phyloP scores from a whole-genome alignment of 1,140 invertebrate species.

The Drosophila navojoa region DNA sequence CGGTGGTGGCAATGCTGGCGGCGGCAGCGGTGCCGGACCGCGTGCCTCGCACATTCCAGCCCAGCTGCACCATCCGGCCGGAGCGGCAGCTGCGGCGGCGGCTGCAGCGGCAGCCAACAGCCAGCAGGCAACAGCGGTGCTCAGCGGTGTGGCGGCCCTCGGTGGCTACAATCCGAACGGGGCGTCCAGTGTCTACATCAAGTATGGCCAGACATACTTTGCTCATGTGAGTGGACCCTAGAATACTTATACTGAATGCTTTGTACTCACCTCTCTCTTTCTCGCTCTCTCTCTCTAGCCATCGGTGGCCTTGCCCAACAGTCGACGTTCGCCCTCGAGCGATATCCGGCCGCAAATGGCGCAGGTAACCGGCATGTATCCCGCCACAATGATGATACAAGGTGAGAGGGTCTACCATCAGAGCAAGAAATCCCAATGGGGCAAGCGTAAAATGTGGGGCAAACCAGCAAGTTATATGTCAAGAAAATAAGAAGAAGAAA shows the following conservation, averaged over 20 bases:
- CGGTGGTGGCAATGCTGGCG: conserved; percentile 39
- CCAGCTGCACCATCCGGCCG: conserved; percentile 74
- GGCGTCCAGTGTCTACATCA: conserved; percentile 79
- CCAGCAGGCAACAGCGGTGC: conserved; percentile 65
- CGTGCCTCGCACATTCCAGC: conserved; percentile 81
- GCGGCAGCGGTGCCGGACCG: conserved; percentile 46
- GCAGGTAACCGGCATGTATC: conserved; percentile 81
- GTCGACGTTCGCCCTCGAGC: conserved; percentile 78
- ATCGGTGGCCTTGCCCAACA: conserved; percentile 82
- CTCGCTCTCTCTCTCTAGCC: conserved; percentile 51
- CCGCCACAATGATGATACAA: conserved; percentile 83
- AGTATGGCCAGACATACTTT: conserved; percentile 83
- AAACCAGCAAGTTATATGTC: too few species aligned
- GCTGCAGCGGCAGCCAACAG: conserved; percentile 57
- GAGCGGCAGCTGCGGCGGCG: conserved; percentile 57
- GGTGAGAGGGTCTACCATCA: conserved; percentile 38
- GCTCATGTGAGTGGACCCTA: conserved; percentile 71
- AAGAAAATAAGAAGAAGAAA: too few species aligned
- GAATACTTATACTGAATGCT: not conserved
- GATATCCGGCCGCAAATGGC: conserved; percentile 82
- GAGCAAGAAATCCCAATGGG: not conserved
- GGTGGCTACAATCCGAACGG: conserved; percentile 78
- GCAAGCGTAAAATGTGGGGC: not conserved
- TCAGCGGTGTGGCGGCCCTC: conserved; percentile 75
- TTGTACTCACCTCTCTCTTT: not conserved